Conservation (phyloP, 2,113 vertebrate genomes). For the Sialia sialis region DNA sequence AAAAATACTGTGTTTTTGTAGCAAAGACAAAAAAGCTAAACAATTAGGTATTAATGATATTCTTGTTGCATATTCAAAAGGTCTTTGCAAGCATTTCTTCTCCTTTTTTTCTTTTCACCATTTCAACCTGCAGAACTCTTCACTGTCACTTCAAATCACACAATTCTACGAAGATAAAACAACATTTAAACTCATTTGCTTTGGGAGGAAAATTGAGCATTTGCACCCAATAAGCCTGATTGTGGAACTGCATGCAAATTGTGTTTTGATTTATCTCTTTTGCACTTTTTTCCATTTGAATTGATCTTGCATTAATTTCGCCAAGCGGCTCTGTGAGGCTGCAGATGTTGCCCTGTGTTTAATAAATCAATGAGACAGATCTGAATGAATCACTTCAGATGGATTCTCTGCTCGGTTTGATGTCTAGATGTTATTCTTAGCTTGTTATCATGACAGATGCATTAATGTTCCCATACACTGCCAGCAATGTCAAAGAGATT, state of each 20-base stretch:
- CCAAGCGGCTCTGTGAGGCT: conserved; percentile 81
- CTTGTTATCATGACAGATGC: conserved; percentile 92
- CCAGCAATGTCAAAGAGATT: conserved; percentile 82
- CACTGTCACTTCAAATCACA: conserved; percentile 78
- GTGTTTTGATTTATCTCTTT: conserved; percentile 87
- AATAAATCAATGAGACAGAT: conserved; percentile 89
- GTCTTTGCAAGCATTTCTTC: conserved; percentile 65
- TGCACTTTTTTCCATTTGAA: conserved; percentile 86
- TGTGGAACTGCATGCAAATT: conserved; percentile 84
- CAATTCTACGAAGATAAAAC: conserved; percentile 75
- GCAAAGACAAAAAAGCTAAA: conserved; percentile 68
- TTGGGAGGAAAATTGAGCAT: conserved; percentile 77
- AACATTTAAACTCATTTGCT: conserved; percentile 78
- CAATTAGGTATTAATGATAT: conserved; percentile 76
- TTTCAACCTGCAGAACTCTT: conserved; percentile 76
- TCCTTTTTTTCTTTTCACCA: conserved; percentile 67
- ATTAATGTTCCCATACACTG: conserved; percentile 87
- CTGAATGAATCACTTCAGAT: conserved; percentile 89
- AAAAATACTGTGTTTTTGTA: conserved; percentile 62
- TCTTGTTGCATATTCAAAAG: conserved; percentile 77
- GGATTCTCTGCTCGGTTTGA: conserved; percentile 86
- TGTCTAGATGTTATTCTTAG: conserved; percentile 92
- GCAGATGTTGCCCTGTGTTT: conserved; percentile 87
- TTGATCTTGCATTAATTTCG: conserved; percentile 87
- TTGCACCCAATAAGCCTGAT: conserved; percentile 82